These are phyloP conservation scores for Notodonta ziczac DNA, from an alignment of 2,888 invertebrate species.

Conservation along the genomic window DNA sequence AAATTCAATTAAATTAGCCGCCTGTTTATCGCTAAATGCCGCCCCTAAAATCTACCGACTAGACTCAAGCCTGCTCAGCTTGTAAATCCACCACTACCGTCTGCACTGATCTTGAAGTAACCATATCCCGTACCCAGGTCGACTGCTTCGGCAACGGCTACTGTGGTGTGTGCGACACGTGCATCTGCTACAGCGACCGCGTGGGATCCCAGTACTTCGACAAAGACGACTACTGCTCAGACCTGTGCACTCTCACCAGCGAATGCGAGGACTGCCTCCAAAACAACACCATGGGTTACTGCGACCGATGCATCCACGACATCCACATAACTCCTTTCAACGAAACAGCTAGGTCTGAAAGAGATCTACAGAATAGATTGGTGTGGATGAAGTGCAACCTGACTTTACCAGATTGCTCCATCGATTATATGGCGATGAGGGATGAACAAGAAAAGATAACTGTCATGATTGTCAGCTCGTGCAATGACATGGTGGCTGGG, in stretches of 20 bases:
- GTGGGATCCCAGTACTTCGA: slow-evolving; percentile 71
- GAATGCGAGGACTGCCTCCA: slow-evolving; percentile 58
- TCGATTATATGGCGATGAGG: slow-evolving; percentile 58
- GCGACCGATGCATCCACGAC: slow-evolving; percentile 29
- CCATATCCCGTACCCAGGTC: neutral
- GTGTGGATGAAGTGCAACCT: slow-evolving; percentile 65
- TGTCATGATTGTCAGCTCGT: slow-evolving; percentile 57
- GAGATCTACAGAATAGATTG: slow-evolving; percentile 43
- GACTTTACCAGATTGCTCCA: slow-evolving; percentile 38
- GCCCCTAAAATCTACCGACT: too few species aligned
- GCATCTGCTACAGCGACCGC: slow-evolving; percentile 57
- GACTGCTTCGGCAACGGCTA: slow-evolving; percentile 69
- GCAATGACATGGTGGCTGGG: slow-evolving; percentile 35
- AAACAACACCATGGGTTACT: slow-evolving; percentile 37
- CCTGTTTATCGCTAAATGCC: too few species aligned
- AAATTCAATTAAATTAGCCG: too few species aligned
- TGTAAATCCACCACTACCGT: too few species aligned
- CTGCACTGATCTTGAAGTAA: neutral
- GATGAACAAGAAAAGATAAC: slow-evolving; percentile 37
- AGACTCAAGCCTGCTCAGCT: too few species aligned
- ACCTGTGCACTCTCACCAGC: slow-evolving; percentile 57
- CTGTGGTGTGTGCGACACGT: slow-evolving; percentile 59
- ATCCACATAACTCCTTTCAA: slow-evolving; percentile 42
- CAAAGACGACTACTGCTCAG: slow-evolving; percentile 54
- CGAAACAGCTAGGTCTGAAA: slow-evolving; percentile 35